A percentile compares a stretch with the other conserved stretches of the same genome.
These are phyloP conservation scores for Linepithema humile DNA, from an alignment of 1,140 invertebrate genomes.

Conservation along the genomic window DNA sequence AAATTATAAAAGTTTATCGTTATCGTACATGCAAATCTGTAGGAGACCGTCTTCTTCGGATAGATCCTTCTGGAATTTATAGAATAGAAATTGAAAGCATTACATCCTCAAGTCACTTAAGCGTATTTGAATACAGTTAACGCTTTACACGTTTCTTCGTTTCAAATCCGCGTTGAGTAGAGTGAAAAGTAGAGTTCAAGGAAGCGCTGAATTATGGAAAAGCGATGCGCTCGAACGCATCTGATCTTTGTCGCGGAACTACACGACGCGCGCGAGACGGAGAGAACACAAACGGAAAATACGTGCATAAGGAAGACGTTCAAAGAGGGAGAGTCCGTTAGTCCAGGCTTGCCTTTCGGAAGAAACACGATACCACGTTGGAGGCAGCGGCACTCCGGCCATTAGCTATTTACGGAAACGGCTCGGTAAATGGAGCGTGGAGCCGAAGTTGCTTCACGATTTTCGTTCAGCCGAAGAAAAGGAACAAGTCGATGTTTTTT, in stretches of 20 bases:
- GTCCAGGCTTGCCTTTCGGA: slow-evolving; percentile 73
- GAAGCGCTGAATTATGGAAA: slow-evolving; percentile 49
- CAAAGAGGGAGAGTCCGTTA: slow-evolving; percentile 39
- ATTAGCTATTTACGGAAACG: slow-evolving; percentile 81
- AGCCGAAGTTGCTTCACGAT: slow-evolving; percentile 73
- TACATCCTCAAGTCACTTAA: no score
- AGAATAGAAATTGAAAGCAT: neutral
- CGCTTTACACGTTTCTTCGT: slow-evolving; percentile 43
- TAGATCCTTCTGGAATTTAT: neutral
- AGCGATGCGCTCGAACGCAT: slow-evolving; percentile 29
- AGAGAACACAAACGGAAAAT: slow-evolving; percentile 58
- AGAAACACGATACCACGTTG: slow-evolving; percentile 77
- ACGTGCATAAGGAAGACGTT: slow-evolving; percentile 2
- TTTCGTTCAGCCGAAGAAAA: slow-evolving; percentile 67
- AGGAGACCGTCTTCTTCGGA: neutral
- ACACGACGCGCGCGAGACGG: slow-evolving; percentile 23
- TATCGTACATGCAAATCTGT: neutral
- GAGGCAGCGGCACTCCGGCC: slow-evolving; percentile 68
- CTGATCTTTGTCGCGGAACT: slow-evolving; percentile 36
- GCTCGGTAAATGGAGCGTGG: slow-evolving; percentile 76
- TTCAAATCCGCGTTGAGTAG: slow-evolving; percentile 16
- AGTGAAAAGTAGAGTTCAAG: neutral
- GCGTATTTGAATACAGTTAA: slow-evolving; percentile 35
- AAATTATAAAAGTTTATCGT: neutral
- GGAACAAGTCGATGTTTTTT: slow-evolving; percentile 58